Evolutionary conservation across 2,113 vertebrate genomes (phyloP).

Genomic region (Coptodon bakossiorum): DNA sequence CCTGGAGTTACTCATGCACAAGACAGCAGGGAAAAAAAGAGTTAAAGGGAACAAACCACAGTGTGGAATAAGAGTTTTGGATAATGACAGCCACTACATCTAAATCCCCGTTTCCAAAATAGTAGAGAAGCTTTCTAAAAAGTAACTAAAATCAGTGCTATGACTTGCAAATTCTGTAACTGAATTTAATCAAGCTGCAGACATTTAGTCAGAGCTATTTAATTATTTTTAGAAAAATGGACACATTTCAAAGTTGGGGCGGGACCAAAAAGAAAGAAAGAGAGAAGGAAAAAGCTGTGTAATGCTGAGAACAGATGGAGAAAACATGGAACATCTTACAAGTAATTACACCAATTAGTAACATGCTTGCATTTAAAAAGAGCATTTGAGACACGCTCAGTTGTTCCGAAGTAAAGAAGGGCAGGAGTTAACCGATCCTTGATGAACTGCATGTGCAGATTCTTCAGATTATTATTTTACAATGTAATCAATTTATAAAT

Average conservation of each 20-base stretch:
- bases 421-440: background rate
- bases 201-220: background rate
- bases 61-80: background rate
- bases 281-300: background rate
- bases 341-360: background rate
- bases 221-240: background rate
- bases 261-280: background rate
- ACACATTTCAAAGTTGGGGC: background rate
- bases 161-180: background rate
- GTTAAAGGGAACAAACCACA: background rate
- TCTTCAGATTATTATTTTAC: background rate
- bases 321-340: background rate
- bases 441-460: background rate
- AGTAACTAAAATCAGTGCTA: background rate
- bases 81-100: background rate
- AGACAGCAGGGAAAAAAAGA: background rate
- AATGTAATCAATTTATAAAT: rapidly evolving
- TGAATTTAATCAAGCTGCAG: background rate
- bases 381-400: background rate
- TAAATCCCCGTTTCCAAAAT: background rate
- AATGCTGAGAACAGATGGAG: background rate
- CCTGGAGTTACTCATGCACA: background rate
- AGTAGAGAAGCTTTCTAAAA: background rate
- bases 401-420: background rate
- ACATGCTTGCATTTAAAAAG: background rate